phyloP scores from a whole-genome alignment of 1,140 invertebrate species.

The Drosophila nigrodunni region DNA sequence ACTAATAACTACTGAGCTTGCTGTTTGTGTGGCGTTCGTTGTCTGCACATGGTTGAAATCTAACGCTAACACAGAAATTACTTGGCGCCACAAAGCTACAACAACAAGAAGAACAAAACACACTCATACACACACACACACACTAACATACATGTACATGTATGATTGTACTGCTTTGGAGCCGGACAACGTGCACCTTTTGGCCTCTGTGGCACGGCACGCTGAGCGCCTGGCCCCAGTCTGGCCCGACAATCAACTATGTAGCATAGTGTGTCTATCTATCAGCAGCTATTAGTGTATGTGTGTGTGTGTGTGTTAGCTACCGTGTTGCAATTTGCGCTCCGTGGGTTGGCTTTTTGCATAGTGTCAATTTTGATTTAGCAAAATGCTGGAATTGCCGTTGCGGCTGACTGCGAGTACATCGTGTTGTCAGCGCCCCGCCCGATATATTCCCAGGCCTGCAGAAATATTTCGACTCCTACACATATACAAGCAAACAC shows the following conservation, averaged over 20 bases:
- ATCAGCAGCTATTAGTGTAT: neutral
- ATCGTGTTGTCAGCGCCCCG: slow-evolving; percentile 66
- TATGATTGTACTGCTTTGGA: slow-evolving; percentile 18
- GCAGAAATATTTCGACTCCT: slow-evolving; percentile 49
- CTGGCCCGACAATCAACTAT: slow-evolving; percentile 54
- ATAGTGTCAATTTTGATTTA: slow-evolving; percentile 81
- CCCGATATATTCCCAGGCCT: slow-evolving; percentile 55
- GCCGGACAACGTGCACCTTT: slow-evolving; percentile 66
- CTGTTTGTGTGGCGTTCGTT: slow-evolving; percentile 59
- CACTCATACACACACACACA: slow-evolving; percentile 18
- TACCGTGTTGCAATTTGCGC: slow-evolving; percentile 70
- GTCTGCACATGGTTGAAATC: slow-evolving; percentile 76
- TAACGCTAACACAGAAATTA: slow-evolving; percentile 70
- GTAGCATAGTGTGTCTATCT: neutral
- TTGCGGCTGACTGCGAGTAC: slow-evolving; percentile 29
- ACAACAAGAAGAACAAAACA: slow-evolving; percentile 14
- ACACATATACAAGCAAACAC: slow-evolving; percentile 24
- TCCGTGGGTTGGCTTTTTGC: slow-evolving; percentile 76
- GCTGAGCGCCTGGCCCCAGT: slow-evolving; percentile 73
- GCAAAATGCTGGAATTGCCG: slow-evolving; percentile 63
- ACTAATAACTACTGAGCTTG: slow-evolving; percentile 65
- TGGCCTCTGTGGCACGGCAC: slow-evolving; percentile 71
- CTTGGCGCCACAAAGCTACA: slow-evolving; percentile 70
- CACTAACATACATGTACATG: slow-evolving; percentile 26
- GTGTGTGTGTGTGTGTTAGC: slow-evolving; percentile 42